These are phyloP conservation scores for Periophthalmodon schlosseri DNA, from an alignment of 2,113 vertebrate genomes.

Conservation along the genomic window DNA sequence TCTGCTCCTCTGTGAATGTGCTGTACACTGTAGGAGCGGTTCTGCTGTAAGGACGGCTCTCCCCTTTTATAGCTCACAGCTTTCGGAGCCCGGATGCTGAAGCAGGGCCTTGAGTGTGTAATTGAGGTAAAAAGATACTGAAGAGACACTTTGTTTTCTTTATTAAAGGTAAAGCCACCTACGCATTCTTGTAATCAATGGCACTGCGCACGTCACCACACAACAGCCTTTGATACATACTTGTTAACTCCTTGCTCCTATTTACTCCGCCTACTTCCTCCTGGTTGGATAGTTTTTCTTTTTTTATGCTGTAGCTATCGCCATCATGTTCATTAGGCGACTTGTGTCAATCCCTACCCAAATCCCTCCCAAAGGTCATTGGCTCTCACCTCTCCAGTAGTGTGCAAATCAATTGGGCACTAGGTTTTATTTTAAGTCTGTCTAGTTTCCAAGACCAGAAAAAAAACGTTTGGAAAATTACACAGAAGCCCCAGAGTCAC, in stretches of 20 bases:
- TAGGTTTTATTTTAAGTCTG: slow-evolving; percentile 22
- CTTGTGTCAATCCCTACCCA: not conserved
- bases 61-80: slow-evolving; percentile 57
- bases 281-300: not conserved
- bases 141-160: slow-evolving; percentile 19
- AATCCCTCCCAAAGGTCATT: slow-evolving; percentile 38
- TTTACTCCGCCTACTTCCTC: not conserved
- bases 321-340: not conserved
- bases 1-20: slow-evolving; percentile 27
- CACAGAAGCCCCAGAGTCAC: slow-evolving; percentile 58
- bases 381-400: slow-evolving; percentile 2
- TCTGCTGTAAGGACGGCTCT: slow-evolving; percentile 53
- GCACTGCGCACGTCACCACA: slow-evolving; percentile 18
- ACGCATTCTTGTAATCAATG: slow-evolving; percentile 44
- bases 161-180: slow-evolving; percentile 35
- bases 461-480: slow-evolving; percentile 38
- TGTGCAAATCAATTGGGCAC: slow-evolving; percentile 41
- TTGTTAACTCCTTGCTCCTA: slow-evolving; percentile 5
- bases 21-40: slow-evolving; percentile 4
- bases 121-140: slow-evolving; percentile 50
- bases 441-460: slow-evolving; percentile 14
- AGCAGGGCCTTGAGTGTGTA: slow-evolving; percentile 55
- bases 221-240: slow-evolving; percentile 23
- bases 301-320: not conserved
- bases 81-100: slow-evolving; percentile 34